Conservation (phyloP, 2,888 invertebrate species). For the Dicyrtomina minuta region DNA sequence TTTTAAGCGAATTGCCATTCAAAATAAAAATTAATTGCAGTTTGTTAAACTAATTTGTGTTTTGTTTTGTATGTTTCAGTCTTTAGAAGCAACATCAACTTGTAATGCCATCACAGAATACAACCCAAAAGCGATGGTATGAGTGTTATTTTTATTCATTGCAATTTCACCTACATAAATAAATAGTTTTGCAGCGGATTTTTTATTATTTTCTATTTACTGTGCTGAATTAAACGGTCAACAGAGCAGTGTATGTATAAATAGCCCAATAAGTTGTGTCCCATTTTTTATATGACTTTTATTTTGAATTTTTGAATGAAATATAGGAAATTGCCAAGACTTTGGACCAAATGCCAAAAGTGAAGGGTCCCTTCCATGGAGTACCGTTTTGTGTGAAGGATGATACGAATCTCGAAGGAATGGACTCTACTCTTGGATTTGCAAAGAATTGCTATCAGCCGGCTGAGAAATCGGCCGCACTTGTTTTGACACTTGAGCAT, state of each 20-base stretch:
- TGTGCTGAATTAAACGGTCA: neutral
- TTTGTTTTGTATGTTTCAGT: slow-evolving; percentile 36
- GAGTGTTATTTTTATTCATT: slow-evolving; percentile 5
- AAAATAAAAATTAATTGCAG: neutral
- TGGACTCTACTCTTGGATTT: slow-evolving; percentile 56
- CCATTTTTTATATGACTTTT: too few species aligned
- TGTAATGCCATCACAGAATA: slow-evolving; percentile 55
- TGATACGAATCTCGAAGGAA: slow-evolving; percentile 55
- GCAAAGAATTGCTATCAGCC: slow-evolving; percentile 55
- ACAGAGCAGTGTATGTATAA: too few species aligned
- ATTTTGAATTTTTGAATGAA: neutral
- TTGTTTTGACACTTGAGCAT: slow-evolving; percentile 45
- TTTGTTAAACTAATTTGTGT: neutral
- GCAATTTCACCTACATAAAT: neutral
- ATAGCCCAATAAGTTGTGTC: too few species aligned
- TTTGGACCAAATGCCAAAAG: slow-evolving; percentile 36
- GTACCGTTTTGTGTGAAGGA: slow-evolving; percentile 56
- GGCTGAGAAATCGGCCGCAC: slow-evolving; percentile 44
- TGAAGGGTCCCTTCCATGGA: slow-evolving; percentile 55
- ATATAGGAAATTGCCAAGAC: slow-evolving; percentile 44
- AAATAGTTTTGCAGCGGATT: neutral
- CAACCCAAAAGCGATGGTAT: slow-evolving; percentile 54
- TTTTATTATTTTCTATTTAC: too few species aligned
- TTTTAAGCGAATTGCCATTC: neutral
- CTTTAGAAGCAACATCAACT: slow-evolving; percentile 53